Evolutionary conservation across 2,797 vertebrate genomes (phyloP), one percentile per base, ranked within the genome.

Genomic region (Phoebastria nigripes): DNA sequence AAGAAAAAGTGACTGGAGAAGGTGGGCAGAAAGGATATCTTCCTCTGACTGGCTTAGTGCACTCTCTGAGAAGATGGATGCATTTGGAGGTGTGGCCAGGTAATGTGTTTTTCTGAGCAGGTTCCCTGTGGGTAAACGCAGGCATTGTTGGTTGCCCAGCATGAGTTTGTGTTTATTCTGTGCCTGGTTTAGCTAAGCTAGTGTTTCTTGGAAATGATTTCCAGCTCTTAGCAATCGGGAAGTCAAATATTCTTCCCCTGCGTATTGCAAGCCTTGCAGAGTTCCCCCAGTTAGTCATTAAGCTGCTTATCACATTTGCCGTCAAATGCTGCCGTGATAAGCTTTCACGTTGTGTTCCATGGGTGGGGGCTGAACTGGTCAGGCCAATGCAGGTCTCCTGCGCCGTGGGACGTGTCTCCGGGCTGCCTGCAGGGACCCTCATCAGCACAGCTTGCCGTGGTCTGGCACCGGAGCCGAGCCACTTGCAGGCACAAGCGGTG

Each of bases 251-350:
- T 87, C 51, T 86, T 86, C 15, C 25, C 37, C n/a, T 46, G 8
- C 73, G 49, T 89, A 39, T 51, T 39, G 3, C 67, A 51, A 69
- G 61, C 46, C 41, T 78, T 87, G 63, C 69, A 28, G 56, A 8
- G 49, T 49, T 96, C 17, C 28, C 26, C 26, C 44, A 39, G 77
- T 96, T 94, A 96, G 91, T 90, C 66, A 94, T 96, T 94, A 94
- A 91, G 41, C 73, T 47, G 73, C 89, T 95, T 96, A 96, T 94
- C 94, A 44, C 37, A 9, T 66, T 66, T 56, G 71, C 78, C 0
- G 24, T 89, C 82, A 86, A 22, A 39, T 0, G 0, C 55, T 85
- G 78, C 74, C 0, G 0, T 42, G 82, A 56, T 92, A 89, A 95
- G 79, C 71, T 89, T 58, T 72, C 67, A 22, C 0, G 0, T 44